Conservation (phyloP, 2,797 vertebrate species). For the Babyrousa celebensis region DNA sequence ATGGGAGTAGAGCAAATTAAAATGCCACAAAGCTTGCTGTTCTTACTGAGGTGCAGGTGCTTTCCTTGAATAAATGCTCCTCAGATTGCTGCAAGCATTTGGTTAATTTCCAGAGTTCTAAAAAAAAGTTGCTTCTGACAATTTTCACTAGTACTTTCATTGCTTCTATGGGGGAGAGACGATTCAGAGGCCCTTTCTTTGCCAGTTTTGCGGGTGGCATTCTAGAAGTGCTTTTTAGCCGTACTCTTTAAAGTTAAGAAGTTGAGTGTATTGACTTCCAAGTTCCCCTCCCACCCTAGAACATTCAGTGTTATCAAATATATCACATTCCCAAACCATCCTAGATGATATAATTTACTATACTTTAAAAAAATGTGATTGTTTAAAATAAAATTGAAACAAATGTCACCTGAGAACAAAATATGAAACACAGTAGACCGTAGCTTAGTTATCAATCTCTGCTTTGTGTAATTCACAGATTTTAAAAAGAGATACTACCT, state of each 20-base stretch:
- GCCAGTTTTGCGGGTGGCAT: not conserved
- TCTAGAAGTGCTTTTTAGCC: not conserved
- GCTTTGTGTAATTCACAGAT: not conserved
- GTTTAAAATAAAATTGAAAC: conserved; percentile 52
- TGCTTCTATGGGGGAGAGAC: not conserved
- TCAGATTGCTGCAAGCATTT: not conserved
- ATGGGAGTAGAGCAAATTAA: not conserved
- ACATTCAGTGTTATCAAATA: not conserved
- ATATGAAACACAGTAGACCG: not conserved
- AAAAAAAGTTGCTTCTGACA: not conserved
- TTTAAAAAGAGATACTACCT: conserved; percentile 49
- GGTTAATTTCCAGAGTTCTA: conserved; percentile 23
- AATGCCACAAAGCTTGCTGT: not conserved
- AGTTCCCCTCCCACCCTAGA: not conserved
- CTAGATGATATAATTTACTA: not conserved
- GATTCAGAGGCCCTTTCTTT: not conserved
- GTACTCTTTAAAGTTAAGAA: conserved; percentile 32
- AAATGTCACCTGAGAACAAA: not conserved
- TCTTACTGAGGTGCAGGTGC: not conserved
- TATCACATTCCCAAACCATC: not conserved
- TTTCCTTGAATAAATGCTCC: conserved; percentile 22
- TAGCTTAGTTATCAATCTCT: not conserved
- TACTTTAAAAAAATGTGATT: not conserved
- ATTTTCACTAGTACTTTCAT: not conserved
- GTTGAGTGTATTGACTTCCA: conserved; percentile 20